Evolutionary conservation across 2,113 vertebrate species (phyloP), one percentile per base, ranked within the genome.

Genomic region (Mohoua ochrocephala): DNA sequence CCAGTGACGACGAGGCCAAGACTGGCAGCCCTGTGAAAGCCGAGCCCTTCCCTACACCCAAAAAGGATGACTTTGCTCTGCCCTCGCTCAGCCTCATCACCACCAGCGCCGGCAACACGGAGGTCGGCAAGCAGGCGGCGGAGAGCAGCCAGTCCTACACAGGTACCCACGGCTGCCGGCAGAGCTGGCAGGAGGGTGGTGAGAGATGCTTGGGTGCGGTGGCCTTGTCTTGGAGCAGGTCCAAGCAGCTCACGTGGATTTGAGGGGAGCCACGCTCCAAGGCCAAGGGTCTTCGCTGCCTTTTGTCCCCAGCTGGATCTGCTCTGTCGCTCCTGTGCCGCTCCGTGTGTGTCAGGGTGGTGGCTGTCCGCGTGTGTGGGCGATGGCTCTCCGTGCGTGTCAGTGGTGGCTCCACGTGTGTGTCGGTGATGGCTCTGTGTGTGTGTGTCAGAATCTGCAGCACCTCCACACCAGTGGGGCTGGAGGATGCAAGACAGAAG

Each of bases 1-100:
- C 97, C 52, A 99, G 98, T 4, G 98, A 99, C 1, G 98, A 99
- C 2, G 98, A 98, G 42, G 74, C 97, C 93, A 98, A 98, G 86
- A 95, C 91, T 1, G 52, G 95, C 61, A 98, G 96, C 33, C 95
- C 96, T 56, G 95, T 57, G 7, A 98, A 97, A 60, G 96, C 86
- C 33, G 98, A 98, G 70, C 61, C 95, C 42, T 97, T 97, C 74
- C 63, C 94, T 18, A n/a, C 78, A 1, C 44, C 97, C n/a, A 97
- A 98, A 69, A 95, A 97, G 67, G 98, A 96, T 68, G 97, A 98
- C 18, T 98, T 98, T 44, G 91, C 97, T 45, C 93, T 98, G 1
- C 88, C 98, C 7, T 96, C 97, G 10, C 97, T 98, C 91, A 95
- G 85, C 93, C 96, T 98, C 50, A 27, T 98, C 89, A 96, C 98